These are phyloP conservation scores for Bufo gargarizans DNA, from an alignment of 2,113 vertebrate species.

Conservation along the genomic window DNA sequence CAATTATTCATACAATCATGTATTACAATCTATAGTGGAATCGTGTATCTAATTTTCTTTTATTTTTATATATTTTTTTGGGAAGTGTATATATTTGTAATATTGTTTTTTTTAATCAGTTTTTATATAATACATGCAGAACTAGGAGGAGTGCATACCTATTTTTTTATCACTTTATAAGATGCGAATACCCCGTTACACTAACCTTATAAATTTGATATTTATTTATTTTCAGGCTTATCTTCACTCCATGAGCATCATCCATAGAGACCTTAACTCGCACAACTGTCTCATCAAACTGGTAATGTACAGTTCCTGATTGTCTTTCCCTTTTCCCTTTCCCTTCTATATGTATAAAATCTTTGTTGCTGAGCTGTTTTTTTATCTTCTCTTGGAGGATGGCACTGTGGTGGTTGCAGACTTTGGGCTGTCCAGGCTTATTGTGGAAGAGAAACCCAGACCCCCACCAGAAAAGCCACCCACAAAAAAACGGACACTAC, in stretches of 20 bases:
- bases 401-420: constrained; percentile 95
- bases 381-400: constrained; percentile 74
- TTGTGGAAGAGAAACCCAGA: constrained; percentile 89
- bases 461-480: constrained; percentile 81
- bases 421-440: constrained; percentile 90
- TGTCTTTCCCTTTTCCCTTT: neutral
- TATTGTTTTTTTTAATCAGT: too few species aligned
- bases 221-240: constrained; percentile 80
- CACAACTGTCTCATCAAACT: constrained; percentile 95
- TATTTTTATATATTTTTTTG: too few species aligned
- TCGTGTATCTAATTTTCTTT: too few species aligned
- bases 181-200: neutral
- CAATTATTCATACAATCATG: too few species aligned
- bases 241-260: constrained; percentile 91
- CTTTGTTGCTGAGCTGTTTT: neutral
- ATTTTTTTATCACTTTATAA: neutral
- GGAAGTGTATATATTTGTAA: too few species aligned
- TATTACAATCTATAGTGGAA: too few species aligned
- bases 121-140: too few species aligned
- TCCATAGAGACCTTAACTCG: constrained; percentile 91
- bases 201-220: neutral
- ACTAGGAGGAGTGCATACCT: too few species aligned
- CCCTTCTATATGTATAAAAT: neutral
- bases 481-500: constrained; percentile 85
- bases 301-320: constrained; percentile 68